Conservation (phyloP, 2,888 invertebrate genomes). For the Lasioglossum oenotherae region DNA sequence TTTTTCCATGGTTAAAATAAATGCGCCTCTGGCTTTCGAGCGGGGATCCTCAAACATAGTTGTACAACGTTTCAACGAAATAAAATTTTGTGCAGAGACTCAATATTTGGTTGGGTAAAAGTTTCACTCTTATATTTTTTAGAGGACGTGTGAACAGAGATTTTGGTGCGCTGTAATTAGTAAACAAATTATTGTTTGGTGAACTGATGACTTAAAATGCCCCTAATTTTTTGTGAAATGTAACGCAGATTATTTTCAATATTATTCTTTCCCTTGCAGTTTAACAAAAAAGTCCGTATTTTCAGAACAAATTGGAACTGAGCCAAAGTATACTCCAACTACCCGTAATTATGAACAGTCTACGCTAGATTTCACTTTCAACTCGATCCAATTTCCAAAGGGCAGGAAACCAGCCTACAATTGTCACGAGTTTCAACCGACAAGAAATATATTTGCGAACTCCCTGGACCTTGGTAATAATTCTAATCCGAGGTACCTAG, state of each 20-base stretch:
- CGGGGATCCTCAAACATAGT: not conserved
- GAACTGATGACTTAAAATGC: not conserved
- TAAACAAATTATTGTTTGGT: not conserved
- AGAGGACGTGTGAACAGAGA: not conserved
- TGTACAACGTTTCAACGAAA: conserved; percentile 1
- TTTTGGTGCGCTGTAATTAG: not conserved
- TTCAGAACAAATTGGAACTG: not conserved
- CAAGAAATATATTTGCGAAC: not conserved
- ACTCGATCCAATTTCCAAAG: not conserved
- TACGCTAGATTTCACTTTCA: not conserved
- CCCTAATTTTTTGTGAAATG: not conserved
- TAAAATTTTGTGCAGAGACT: not conserved
- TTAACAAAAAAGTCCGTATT: not conserved
- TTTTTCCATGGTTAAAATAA: not conserved
- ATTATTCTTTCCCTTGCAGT: not conserved
- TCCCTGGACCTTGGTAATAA: not conserved
- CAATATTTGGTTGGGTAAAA: not conserved
- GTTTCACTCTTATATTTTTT: not conserved
- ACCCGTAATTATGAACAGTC: not conserved
- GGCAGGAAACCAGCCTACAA: not conserved
- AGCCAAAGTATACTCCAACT: not conserved
- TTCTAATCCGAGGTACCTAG: not conserved
- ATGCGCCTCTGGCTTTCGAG: not conserved
- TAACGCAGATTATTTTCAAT: not conserved
- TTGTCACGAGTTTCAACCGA: not conserved